Base-by-base conservation (phyloP, 2,888 invertebrate genomes). In the Latheticus oryzae region DNA sequence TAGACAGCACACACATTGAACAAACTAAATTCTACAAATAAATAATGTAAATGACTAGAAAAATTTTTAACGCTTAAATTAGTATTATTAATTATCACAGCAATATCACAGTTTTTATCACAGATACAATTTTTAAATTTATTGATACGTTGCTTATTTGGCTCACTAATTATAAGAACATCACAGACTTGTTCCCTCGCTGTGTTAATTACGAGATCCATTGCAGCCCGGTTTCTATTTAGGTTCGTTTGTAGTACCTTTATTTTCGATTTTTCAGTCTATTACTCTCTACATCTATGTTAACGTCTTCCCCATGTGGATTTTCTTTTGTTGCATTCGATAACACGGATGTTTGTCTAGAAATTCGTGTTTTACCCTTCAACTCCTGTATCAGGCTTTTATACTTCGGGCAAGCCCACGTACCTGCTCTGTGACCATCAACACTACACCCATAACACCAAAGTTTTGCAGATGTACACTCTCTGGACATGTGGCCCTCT, bases 231-330 rank as follows among this genome's bases (percentile, higher is more conserved):
- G 8, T 8, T 23, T 3, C 23, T 23, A 3, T 23, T 23, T 8
- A 23, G 3, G 23, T 23, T 23, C 8, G 8, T 23, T 23, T 23
- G 23, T 7, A 23, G 23, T 2, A 23, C 7, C 23, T 3, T 23
- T n/a, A 3, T 8, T n/a, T n/a, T n/a, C n/a, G n/a, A n/a, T n/a
- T n/a, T n/a, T n/a, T n/a, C n/a, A n/a, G n/a, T n/a, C 23, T 8
- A 23, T 23, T 23, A 23, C 23, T n/a, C n/a, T n/a, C n/a, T n/a
- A n/a, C 23, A 23, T 23, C 1, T 23, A n/a, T n/a, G n/a, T n/a
- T n/a, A n/a, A n/a, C n/a, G n/a, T 23, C 23, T 3, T 23, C 8
- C 4, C 23, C 23, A 1, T 7, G n/a, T 8, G 23, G 23, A n/a
- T n/a, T n/a, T n/a, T n/a, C n/a, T n/a, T n/a, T n/a, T n/a, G n/a